Evolutionary conservation across 2,797 vertebrate species (phyloP).

Genomic region (Poecilia wingei): DNA sequence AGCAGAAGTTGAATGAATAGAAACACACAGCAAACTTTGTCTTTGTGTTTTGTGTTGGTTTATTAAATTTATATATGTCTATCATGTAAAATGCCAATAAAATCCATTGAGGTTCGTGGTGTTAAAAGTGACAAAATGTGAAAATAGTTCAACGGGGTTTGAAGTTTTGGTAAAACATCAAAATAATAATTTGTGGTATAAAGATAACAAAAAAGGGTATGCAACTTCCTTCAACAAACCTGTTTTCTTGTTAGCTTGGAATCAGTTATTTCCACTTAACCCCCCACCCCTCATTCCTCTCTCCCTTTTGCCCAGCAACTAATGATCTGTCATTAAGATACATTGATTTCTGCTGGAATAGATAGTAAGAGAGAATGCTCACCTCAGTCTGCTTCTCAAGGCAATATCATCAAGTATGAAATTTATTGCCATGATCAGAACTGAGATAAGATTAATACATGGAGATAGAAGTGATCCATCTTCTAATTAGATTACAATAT

Average conservation of each 20-base stretch:
- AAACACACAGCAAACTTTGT: neutral
- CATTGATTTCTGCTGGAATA: constrained; percentile 74
- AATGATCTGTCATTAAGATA: constrained; percentile 79
- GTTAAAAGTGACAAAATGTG: neutral
- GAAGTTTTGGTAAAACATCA: neutral
- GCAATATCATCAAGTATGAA: constrained; percentile 42
- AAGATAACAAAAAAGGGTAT: constrained; percentile 23
- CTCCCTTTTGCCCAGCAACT: constrained; percentile 66
- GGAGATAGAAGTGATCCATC: constrained; percentile 11
- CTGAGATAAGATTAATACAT: constrained; percentile 37
- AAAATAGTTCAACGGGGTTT: neutral
- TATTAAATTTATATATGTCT: neutral
- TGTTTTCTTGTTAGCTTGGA: constrained; percentile 57
- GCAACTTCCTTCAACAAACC: constrained; percentile 35
- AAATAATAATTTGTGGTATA: neutral
- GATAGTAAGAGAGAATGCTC: constrained; percentile 42
- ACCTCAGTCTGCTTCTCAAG: constrained; percentile 50
- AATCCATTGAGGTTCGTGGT: neutral
- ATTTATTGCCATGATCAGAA: constrained; percentile 40
- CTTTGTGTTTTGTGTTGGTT: neutral
- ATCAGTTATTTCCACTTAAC: constrained; percentile 71
- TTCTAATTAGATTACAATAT: constrained; percentile 24
- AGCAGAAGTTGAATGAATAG: neutral
- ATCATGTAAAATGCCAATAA: neutral
- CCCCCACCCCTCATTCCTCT: neutral